Base-by-base conservation (phyloP, 2,113 vertebrate genomes). In the Actenoides hombroni region DNA sequence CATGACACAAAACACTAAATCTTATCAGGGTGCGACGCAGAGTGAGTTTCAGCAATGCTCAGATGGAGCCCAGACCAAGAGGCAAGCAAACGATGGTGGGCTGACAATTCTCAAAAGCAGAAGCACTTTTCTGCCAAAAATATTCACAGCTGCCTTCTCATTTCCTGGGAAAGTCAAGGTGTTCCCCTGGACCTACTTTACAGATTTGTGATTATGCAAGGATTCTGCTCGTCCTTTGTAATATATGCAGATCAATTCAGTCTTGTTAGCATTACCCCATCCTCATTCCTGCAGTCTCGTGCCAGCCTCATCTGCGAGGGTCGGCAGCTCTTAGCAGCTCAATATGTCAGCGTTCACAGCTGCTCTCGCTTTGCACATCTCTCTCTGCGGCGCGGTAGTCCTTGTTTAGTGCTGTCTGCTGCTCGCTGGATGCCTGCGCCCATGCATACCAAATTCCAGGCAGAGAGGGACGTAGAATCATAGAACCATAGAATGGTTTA, bases 251-350 rank as follows among this genome's bases (percentile, higher is more conserved):
- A 96, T 94, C 48, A 24, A 91, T 78, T 94, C 93, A 69, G 86
- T 16, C 95, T 87, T 17, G 88, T 90, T 90, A 90, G 88, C 60
- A 49, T 53, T 63, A 9, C 42, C 60, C 70, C 92, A 17, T 56
- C 87, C 83, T 20, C 75, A 4, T 46, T 79, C 56, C 92, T 65
- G 80, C 92, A 35, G 86, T 10, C 95, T 53, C 17, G 16, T 80
- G 95, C 96, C 95, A 97, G 85, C 75, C 88, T 97, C 95, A 92
- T 87, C 90, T 85, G 89, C 7, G 4, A 95, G 87, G 93, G 90
- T 80, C 68, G 90, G 91, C 91, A 80, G 94, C 89, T 85, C 76
- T 35, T 37, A 46, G 70, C 40, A 11, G 44, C 79, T 74, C 10
- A 18, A 31, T 25, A n/a, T 88, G 95, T 93, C 96, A 97, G 74